Conservation (phyloP, 2,797 vertebrate genomes). For the Centroberyx gerrardi region DNA sequence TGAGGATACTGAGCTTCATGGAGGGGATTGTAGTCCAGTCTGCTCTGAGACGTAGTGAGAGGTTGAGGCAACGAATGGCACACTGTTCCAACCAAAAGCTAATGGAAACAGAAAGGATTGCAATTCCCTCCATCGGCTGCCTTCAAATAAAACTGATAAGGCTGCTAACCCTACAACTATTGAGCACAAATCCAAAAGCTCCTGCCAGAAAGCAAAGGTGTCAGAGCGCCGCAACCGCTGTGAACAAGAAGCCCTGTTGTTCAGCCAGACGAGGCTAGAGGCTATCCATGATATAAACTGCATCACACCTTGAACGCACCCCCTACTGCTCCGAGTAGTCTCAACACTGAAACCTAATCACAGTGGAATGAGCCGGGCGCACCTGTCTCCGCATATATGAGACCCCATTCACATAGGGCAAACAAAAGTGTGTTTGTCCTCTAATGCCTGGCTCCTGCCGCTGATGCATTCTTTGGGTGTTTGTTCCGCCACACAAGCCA, state of each 20-base stretch:
- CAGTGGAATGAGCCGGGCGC: slow-evolving; percentile 45
- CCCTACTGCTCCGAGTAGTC: slow-evolving; percentile 16
- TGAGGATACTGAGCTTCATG: not conserved
- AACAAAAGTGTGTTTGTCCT: slow-evolving; percentile 76
- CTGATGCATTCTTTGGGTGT: slow-evolving; percentile 69
- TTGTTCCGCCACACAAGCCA: slow-evolving; percentile 54
- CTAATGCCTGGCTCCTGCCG: slow-evolving; percentile 45
- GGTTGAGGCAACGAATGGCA: slow-evolving; percentile 21
- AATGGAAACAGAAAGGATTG: slow-evolving; percentile 64
- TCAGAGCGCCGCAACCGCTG: slow-evolving; percentile 12
- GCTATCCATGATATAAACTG: slow-evolving; percentile 22
- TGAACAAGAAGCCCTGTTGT: slow-evolving; percentile 6
- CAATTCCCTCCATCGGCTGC: slow-evolving; percentile 3
- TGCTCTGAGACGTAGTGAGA: slow-evolving; percentile 1
- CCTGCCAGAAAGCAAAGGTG: slow-evolving; percentile 10
- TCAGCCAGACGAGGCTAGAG: not conserved
- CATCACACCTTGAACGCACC: slow-evolving; percentile 36
- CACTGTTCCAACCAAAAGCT: slow-evolving; percentile 46
- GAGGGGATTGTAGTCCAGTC: slow-evolving; percentile 2
- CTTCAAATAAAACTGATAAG: slow-evolving; percentile 45
- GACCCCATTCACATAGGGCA: slow-evolving; percentile 41
- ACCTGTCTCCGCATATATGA: slow-evolving; percentile 46
- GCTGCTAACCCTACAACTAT: slow-evolving; percentile 19
- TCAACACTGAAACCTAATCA: slow-evolving; percentile 48
- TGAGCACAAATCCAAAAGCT: slow-evolving; percentile 9